Evolutionary conservation across 92 coral and sea anemone species (phyloP).

Genomic region (Epizoanthus scotinus): DNA sequence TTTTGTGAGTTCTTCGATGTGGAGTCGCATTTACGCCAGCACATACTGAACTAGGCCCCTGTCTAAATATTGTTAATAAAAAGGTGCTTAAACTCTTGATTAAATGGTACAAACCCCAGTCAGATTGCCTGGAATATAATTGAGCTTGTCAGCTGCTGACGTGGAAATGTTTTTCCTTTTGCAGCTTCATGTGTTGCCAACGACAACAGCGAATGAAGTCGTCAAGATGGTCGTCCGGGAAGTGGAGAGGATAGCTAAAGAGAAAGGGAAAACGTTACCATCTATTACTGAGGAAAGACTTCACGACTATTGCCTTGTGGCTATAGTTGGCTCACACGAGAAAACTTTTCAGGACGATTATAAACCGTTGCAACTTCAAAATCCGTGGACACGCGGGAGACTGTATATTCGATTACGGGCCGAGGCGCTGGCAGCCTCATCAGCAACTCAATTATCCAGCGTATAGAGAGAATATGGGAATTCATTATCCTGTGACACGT

Average conservation of each 20-base stretch:
- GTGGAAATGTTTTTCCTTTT: neutral
- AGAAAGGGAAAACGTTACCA: slow-evolving; percentile 54
- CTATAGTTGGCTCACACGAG: slow-evolving; percentile 90
- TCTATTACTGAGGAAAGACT: slow-evolving; percentile 61
- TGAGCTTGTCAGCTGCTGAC: no score
- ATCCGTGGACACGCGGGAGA: slow-evolving; percentile 95
- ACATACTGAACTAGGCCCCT: no score
- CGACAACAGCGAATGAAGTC: slow-evolving; percentile 83
- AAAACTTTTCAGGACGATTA: slow-evolving; percentile 86
- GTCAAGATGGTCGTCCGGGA: slow-evolving; percentile 87
- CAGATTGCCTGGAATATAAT: no score
- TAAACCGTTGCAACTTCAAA: slow-evolving; percentile 84
- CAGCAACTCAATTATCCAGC: slow-evolving; percentile 69
- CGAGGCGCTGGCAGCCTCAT: slow-evolving; percentile 91
- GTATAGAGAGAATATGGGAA: slow-evolving; percentile 41
- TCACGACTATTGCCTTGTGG: slow-evolving; percentile 86
- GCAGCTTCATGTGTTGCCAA: slow-evolving; percentile 84
- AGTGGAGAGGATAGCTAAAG: slow-evolving; percentile 75
- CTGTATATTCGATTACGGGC: slow-evolving; percentile 84
- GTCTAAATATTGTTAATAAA: no score
- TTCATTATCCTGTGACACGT: no score
- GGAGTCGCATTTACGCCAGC: no score
- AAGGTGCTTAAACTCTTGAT: no score
- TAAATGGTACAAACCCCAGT: no score
- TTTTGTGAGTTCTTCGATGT: no score